Percentiles rank a stretch among this genome's conserved stretches.
These are phyloP conservation scores for Onychomys arenicola DNA, from an alignment of 2,797 vertebrate species.

Conservation along the genomic window DNA sequence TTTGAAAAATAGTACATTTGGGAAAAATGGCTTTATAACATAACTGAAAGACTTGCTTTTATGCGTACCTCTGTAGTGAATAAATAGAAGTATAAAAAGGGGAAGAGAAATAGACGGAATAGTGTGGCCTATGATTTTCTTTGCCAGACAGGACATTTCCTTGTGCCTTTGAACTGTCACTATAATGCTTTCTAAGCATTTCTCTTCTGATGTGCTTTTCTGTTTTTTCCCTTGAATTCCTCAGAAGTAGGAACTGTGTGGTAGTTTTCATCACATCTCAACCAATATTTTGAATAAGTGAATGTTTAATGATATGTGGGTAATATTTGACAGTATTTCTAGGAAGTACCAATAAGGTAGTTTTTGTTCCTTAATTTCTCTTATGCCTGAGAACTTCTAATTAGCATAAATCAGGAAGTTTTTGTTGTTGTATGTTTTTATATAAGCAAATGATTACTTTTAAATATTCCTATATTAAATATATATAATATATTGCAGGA, in stretches of 20 bases:
- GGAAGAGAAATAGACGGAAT: neutral
- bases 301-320: conserved; percentile 29
- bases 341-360: neutral
- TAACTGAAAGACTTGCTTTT: conserved; percentile 52
- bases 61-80: neutral
- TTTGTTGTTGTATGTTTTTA: conserved; percentile 53
- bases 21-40: neutral
- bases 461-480: neutral
- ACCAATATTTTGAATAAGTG: conserved; percentile 26
- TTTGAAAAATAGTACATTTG: neutral
- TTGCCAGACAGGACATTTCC: neutral
- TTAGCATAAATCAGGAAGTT: conserved; percentile 5
- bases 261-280: conserved; percentile 1
- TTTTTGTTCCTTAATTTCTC: neutral
- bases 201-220: conserved; percentile 7
- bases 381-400: conserved; percentile 30
- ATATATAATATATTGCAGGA: neutral
- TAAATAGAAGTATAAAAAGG: conserved; percentile 34
- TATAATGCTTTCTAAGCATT: conserved; percentile 7
- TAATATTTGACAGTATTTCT: conserved; percentile 38
- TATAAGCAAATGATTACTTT: conserved; percentile 40
- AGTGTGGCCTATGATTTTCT: conserved; percentile 8
- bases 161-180: conserved; percentile 21
- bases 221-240: neutral
- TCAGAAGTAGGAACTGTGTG: conserved; percentile 28